Evolutionary conservation across 2,113 vertebrate species (phyloP).

Genomic region (Halichoerus grypus): DNA sequence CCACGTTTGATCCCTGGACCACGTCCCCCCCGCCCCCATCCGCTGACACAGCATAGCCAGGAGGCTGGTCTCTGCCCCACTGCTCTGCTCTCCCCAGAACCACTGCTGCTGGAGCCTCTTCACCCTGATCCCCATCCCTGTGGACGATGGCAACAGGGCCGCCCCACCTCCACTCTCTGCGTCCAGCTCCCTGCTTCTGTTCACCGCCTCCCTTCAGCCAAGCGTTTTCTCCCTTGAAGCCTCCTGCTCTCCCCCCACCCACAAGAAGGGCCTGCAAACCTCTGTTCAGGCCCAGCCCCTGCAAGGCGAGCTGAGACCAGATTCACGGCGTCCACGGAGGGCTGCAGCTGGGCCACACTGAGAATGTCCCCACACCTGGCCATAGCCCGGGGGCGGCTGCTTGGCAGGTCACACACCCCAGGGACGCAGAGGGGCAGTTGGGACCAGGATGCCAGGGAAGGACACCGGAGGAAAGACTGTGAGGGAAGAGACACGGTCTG

Average conservation of each 20-base stretch:
- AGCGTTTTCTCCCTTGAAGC: background rate
- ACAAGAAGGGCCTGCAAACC: background rate
- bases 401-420: background rate
- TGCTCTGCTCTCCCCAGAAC: background rate
- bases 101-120: too few species aligned
- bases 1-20: background rate
- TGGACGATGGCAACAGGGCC: too few species aligned
- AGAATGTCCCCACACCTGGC: background rate
- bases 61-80: background rate
- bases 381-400: accelerated
- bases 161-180: background rate
- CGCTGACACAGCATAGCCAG: accelerated
- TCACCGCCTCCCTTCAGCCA: background rate
- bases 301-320: background rate
- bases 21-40: accelerated
- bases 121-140: background rate
- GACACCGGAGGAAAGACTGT: accelerated
- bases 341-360: background rate
- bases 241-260: background rate
- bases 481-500: background rate
- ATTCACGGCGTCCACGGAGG: accelerated
- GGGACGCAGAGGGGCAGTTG: too few species aligned
- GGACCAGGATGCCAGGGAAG: background rate
- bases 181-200: background rate
- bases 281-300: background rate